Base-by-base conservation (phyloP, 2,797 vertebrate species). In the Graptemys geographica region DNA sequence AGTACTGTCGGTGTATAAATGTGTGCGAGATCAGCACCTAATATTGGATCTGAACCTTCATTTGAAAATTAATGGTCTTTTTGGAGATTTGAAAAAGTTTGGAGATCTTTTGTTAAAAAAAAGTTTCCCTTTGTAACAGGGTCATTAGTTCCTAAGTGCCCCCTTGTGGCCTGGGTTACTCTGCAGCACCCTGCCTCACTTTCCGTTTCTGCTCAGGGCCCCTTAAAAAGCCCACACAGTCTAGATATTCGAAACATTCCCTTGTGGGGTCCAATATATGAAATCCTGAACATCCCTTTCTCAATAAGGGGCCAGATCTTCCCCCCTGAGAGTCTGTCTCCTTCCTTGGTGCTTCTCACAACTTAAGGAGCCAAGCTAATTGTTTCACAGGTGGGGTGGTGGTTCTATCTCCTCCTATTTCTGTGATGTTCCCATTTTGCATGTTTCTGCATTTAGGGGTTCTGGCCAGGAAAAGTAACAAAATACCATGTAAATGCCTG, bases 401-500 rank as follows among this genome's bases (percentile, higher is more conserved):
- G 59, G 4, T 62, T 13, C 65, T 37, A 41, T 23, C 19, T 41
- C 59, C 59, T 62, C 11, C 37, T 41, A 25, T 51, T 4, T n/a
- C 62, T 69, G 62, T 69, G 62, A 65, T 8, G 19, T 37, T 69
- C n/a, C 65, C 2, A 53, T 84, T 84, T n/a, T 52, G 1, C 5
- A 11, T 53, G 27, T 72, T 11, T 7, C 5, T 33, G n/a, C 7
- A 6, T 47, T 76, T 21, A 37, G 31, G 51, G 8, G 55, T 90
- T 69, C n/a, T 16, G 23, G 31, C 21, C 52, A 55, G 44, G 51
- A 33, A 72, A 53, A 74, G 7, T 6, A 81, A 21, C 1, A 44
- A 81, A 65, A 1, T 52, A 21, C 7, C 31, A 18, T 3, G 28
- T 7, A 41, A 81, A 10, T 27, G 21, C 0, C 0, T 25, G 2